phyloP scores from a whole-genome alignment of 2,113 vertebrate species.

The Phalacrocorax brasilianus region DNA sequence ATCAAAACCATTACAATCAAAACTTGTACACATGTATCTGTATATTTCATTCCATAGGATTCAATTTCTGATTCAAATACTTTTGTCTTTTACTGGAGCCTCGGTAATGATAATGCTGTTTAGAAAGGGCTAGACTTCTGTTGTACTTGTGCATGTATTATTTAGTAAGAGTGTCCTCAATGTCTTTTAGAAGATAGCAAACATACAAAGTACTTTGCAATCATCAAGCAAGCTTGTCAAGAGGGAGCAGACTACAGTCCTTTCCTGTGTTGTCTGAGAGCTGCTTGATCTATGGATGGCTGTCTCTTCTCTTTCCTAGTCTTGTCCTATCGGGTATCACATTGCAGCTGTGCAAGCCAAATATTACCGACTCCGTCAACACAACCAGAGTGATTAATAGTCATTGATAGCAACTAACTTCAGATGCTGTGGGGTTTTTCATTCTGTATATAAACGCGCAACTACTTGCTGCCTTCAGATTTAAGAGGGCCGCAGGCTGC shows the following conservation, averaged over 20 bases:
- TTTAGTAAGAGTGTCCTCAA: background rate
- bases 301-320: background rate
- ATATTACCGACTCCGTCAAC: background rate
- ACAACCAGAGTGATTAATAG: background rate
- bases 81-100: background rate
- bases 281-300: background rate
- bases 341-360: background rate
- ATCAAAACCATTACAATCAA: background rate
- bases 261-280: background rate
- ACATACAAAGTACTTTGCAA: background rate
- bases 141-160: background rate
- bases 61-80: background rate
- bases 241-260: background rate
- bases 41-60: background rate
- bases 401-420: background rate
- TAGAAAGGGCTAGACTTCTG: background rate
- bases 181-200: background rate
- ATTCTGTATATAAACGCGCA: rapidly evolving
- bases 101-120: background rate
- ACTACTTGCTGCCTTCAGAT: background rate
- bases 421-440: rapidly evolving
- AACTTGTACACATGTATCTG: background rate
- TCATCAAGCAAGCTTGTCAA: background rate
- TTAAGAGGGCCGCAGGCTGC: background rate
- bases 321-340: background rate